Evolutionary conservation across 2,113 vertebrate genomes (phyloP).

Genomic region (Oceanites oceanicus): DNA sequence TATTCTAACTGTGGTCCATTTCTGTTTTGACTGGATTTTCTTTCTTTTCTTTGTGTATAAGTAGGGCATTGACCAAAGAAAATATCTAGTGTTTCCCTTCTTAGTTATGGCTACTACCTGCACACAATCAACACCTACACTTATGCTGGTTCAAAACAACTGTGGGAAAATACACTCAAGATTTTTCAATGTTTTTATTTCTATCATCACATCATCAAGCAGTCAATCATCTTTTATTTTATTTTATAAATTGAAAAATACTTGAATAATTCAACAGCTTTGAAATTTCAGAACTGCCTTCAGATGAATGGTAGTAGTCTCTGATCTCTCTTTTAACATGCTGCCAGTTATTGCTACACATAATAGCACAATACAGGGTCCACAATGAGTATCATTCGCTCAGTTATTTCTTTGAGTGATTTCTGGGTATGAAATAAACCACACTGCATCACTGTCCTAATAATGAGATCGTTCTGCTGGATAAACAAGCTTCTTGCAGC

Average conservation of each 20-base stretch:
- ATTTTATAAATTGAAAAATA: conserved; percentile 63
- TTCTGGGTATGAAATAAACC: conserved; percentile 57
- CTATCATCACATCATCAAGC: neutral
- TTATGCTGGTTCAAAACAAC: neutral
- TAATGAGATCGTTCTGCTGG: conserved; percentile 62
- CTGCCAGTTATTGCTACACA: conserved; percentile 52
- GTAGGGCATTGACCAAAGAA: neutral
- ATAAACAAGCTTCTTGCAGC: conserved; percentile 62
- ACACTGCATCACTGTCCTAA: conserved; percentile 65
- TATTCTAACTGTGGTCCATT: neutral
- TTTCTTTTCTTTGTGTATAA: neutral
- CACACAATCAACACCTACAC: neutral
- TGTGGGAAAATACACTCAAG: neutral
- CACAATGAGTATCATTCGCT: conserved; percentile 45
- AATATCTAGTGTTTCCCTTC: neutral
- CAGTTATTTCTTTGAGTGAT: conserved; percentile 57
- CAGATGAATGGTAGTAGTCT: conserved; percentile 15
- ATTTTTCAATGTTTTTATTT: conserved; percentile 16
- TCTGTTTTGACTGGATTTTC: neutral
- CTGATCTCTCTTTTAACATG: conserved; percentile 67
- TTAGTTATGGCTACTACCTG: neutral
- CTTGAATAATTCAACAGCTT: conserved; percentile 67
- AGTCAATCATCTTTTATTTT: conserved; percentile 56
- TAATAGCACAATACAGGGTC: conserved; percentile 47
- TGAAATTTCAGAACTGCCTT: conserved; percentile 52